Conservation (phyloP, 1,140 invertebrate genomes). For the Drosophila azteca region DNA sequence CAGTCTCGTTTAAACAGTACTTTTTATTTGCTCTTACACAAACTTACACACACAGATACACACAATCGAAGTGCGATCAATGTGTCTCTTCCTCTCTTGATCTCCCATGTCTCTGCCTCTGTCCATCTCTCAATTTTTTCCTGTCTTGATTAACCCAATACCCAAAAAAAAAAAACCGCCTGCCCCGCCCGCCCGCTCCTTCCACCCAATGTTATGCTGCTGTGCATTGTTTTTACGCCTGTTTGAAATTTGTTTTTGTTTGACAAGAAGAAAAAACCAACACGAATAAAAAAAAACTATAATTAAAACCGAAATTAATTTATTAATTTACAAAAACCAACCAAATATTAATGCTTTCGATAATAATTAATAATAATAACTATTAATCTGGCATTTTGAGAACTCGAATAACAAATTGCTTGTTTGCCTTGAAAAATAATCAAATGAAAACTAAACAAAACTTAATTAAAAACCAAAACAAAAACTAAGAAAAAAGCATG, state of each 20-base stretch:
- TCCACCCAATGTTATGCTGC: slow-evolving; percentile 41
- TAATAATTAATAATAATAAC: slow-evolving; percentile 23
- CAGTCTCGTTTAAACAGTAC: too few relatives aligned
- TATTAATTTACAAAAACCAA: slow-evolving; percentile 48
- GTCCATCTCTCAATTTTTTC: slow-evolving; percentile 6
- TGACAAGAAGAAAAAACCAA: slow-evolving; percentile 35
- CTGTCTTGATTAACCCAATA: slow-evolving; percentile 40
- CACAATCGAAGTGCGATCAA: neutral
- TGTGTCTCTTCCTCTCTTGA: neutral
- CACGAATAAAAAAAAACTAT: slow-evolving; percentile 1
- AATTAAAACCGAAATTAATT: slow-evolving; percentile 57
- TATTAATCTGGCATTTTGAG: slow-evolving; percentile 66
- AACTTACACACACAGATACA: too few relatives aligned
- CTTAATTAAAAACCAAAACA: slow-evolving; percentile 14
- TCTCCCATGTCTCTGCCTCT: slow-evolving; percentile 2
- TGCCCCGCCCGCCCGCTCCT: neutral
- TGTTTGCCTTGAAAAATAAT: slow-evolving; percentile 61
- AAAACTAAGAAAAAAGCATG: slow-evolving; percentile 58
- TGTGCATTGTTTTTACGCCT: slow-evolving; percentile 68
- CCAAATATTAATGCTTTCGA: slow-evolving; percentile 52
- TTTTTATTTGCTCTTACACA: too few relatives aligned
- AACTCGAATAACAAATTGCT: slow-evolving; percentile 66
- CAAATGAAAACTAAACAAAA: slow-evolving; percentile 21
- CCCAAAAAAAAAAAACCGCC: neutral
- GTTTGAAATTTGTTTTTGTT: slow-evolving; percentile 82